Evolutionary conservation across 2,797 vertebrate species (phyloP).

Genomic region (Oreortyx pictus): DNA sequence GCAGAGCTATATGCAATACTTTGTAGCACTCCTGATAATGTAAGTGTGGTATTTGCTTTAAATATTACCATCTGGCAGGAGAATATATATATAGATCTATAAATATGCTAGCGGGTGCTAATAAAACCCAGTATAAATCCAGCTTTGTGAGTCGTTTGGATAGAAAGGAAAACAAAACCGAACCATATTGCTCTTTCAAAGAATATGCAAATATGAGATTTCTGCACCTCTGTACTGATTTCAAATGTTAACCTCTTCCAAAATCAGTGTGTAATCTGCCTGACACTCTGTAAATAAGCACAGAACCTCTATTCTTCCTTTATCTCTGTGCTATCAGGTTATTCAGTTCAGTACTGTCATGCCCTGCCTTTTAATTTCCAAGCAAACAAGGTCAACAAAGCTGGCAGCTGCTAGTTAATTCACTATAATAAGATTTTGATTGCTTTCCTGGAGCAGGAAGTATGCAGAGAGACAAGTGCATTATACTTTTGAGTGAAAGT

Average conservation of each 20-base stretch:
- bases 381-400: constrained; percentile 52
- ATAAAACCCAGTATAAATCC: background rate
- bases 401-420: constrained; percentile 60
- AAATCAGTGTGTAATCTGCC: background rate
- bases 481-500: constrained; percentile 12
- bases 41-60: background rate
- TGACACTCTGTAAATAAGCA: background rate
- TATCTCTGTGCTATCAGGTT: background rate
- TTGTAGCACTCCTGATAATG: background rate
- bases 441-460: constrained; percentile 33
- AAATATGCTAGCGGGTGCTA: background rate
- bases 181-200: background rate
- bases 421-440: constrained; percentile 59
- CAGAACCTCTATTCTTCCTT: background rate
- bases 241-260: background rate
- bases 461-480: background rate
- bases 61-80: background rate
- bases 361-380: constrained; percentile 52
- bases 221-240: background rate
- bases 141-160: background rate
- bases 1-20: background rate
- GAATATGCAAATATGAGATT: background rate
- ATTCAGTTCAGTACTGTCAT: constrained; percentile 9
- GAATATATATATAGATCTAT: background rate
- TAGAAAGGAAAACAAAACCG: background rate